These are phyloP conservation scores for Prosopocoilus inquinatus DNA, from an alignment of 2,888 invertebrate species.

Conservation along the genomic window DNA sequence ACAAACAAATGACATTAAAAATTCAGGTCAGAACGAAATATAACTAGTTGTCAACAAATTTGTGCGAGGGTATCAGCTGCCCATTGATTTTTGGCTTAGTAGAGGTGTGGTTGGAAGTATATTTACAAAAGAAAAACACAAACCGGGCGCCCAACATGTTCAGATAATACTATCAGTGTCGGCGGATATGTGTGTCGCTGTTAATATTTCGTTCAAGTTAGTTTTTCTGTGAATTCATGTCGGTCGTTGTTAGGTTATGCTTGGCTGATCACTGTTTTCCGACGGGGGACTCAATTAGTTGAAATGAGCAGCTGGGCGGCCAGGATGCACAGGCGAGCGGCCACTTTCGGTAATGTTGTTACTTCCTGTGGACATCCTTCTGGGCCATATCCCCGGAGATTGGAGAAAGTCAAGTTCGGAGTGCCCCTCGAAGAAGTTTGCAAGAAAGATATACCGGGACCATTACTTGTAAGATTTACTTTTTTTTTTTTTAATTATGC, in stretches of 20 bases:
- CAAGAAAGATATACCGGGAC: conserved; percentile 93
- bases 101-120: conserved; percentile 36
- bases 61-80: conserved; percentile 14
- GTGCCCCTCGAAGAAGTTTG: conserved; percentile 89
- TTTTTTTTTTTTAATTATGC: too few species aligned
- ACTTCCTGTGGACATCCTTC: conserved; percentile 88
- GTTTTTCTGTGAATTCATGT: conserved; percentile 28
- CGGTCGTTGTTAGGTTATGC: conserved; percentile 42
- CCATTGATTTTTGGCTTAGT: conserved; percentile 35
- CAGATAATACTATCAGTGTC: conserved; percentile 23
- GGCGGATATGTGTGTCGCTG: conserved; percentile 12
- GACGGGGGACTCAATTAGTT: conserved; percentile 27
- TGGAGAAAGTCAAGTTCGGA: conserved; percentile 95
- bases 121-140: conserved; percentile 28
- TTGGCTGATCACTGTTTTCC: conserved; percentile 34
- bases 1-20: neutral
- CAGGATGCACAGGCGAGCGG: conserved; percentile 88
- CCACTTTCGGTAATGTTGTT: conserved; percentile 86
- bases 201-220: conserved; percentile 19
- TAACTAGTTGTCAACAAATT: conserved; percentile 18
- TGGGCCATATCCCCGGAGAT: conserved; percentile 76
- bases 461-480: conserved; percentile 68
- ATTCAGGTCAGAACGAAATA: conserved; percentile 17
- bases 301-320: conserved; percentile 90
- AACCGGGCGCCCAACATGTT: conserved; percentile 21